Evolutionary conservation across 2,888 invertebrate genomes (phyloP), one percentile per base, ranked within the genome.

Genomic region (Bugula neritina): DNA sequence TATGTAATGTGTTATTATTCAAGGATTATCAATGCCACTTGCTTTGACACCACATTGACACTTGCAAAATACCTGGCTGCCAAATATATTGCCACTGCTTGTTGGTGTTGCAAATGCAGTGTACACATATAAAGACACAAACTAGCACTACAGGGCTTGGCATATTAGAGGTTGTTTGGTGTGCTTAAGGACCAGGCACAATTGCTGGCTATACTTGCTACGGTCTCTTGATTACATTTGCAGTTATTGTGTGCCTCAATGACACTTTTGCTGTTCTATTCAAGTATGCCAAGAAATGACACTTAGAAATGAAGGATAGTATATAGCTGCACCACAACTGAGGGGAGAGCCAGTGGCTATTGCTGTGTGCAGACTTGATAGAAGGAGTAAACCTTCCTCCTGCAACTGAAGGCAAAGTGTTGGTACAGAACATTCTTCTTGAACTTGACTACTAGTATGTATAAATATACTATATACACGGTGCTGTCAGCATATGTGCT

Each of bases 31-130:
- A 63, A 63, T 63, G 63, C 63, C 63, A 63, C 29, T 23, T 25
- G 63, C 25, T 27, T 63, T 63, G 63, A 63, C 63, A 63, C 63
- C 31, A 31, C 63, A 63, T 13, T 63, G 63, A 63, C 63, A 63
- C 55, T 55, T 55, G 55, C n/a, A 55, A 52, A 55, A 55, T 55
- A 55, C 55, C 25, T 63, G 63, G 25, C 63, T 63, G 63, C 27
- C 63, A 57, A 5, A 31, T 63, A 31, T 63, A 63, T 43, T 25
- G 63, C 63, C 27, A 55, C n/a, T 5, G 43, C 17, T 5, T 43
- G 10, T 43, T 43, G 43, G 43, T 43, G 43, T 43, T 43, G 17
- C 43, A 43, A 5, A 43, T 43, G 10, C 17, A 43, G n/a, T n/a
- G n/a, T n/a, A n/a, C n/a, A n/a, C n/a, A n/a, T n/a, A n/a, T n/a